Evolutionary conservation across 2,888 invertebrate species (phyloP), one percentile per base, ranked within the genome.

Genomic region (Pedicia rivosa): DNA sequence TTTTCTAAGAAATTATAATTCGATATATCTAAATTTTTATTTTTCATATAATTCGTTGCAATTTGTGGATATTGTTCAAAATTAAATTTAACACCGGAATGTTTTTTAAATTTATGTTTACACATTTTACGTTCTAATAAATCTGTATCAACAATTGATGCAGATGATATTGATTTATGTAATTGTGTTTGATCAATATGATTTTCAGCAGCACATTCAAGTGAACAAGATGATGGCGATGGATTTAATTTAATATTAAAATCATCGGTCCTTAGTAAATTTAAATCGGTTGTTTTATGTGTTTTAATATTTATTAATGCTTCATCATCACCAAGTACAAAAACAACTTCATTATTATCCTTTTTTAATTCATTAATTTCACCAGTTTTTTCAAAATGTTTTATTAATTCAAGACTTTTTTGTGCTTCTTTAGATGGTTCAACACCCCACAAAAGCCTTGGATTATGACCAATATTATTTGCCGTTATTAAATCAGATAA

Each of bases 31-130:
- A 78, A 64, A 55, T 77, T 77, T 57, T 78, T 78, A 55, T 74
- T 75, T 59, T 73, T 74, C 77, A 78, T 76, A 54, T 78, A 78
- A 59, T 77, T 77, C 48, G 72, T 73, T 47, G 75, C 74, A 55
- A 77, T 77, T 55, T 77, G 75, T 20, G 77, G 76, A 60, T 75
- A 76, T 59, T 77, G 74, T 56, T 74, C 73, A 51, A 78, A 74
- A 55, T 76, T 76, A 54, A 78, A 78, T 59, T 77, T 78, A 55
- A 76, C 73, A 50, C 76, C 75, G 55, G 74, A 73, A 67, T 74
- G 70, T 63, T 70, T 68, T 50, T 71, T 72, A 48, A 25, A 35
- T 35, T 65, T 64, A 65, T 66, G 67, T 64, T 66, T 64, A 53
- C 65, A 64, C 12, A 30, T 35, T 14, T 40, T 24, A 35, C 42